Percentiles rank a stretch among this genome's conserved stretches.
Evolutionary conservation across 2,888 invertebrate genomes (phyloP).

Genomic region (Platycheirus albimanus): DNA sequence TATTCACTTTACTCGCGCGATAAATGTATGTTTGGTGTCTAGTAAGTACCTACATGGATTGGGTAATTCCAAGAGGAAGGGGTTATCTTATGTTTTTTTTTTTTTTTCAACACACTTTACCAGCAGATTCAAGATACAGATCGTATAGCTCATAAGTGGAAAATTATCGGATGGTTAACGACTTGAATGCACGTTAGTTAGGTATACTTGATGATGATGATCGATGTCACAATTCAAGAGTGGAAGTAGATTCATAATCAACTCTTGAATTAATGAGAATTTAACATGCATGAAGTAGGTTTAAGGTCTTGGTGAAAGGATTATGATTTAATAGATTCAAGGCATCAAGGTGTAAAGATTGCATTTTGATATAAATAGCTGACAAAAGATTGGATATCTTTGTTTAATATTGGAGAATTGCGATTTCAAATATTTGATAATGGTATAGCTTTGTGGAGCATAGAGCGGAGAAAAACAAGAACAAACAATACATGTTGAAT

Average conservation of each 20-base stretch:
- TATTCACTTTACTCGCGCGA: conserved; percentile 42
- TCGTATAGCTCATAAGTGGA: conserved; percentile 39
- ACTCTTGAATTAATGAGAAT: conserved; percentile 28
- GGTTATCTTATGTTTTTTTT: conserved; percentile 13
- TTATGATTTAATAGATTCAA: conserved; percentile 2
- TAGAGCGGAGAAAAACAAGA: no score
- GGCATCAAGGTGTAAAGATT: neutral
- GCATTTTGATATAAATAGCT: neutral
- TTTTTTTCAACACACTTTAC: conserved; percentile 1
- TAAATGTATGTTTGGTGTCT: conserved; percentile 3
- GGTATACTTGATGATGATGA: conserved; percentile 15
- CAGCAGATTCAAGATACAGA: conserved; percentile 48
- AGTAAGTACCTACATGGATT: conserved; percentile 1
- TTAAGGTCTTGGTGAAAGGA: conserved; percentile 39
- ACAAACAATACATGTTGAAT: no score
- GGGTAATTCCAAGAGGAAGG: conserved; percentile 8
- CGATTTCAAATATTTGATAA: neutral
- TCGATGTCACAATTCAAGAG: conserved; percentile 58
- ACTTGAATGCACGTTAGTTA: conserved; percentile 46
- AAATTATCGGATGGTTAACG: conserved; percentile 60
- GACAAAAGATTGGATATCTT: no score
- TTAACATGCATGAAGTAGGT: conserved; percentile 43
- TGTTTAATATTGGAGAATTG: no score
- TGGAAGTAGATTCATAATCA: conserved; percentile 49
- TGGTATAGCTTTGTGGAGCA: no score